phyloP scores from a whole-genome alignment of 2,797 vertebrate genomes.

The Xenops minutus region DNA sequence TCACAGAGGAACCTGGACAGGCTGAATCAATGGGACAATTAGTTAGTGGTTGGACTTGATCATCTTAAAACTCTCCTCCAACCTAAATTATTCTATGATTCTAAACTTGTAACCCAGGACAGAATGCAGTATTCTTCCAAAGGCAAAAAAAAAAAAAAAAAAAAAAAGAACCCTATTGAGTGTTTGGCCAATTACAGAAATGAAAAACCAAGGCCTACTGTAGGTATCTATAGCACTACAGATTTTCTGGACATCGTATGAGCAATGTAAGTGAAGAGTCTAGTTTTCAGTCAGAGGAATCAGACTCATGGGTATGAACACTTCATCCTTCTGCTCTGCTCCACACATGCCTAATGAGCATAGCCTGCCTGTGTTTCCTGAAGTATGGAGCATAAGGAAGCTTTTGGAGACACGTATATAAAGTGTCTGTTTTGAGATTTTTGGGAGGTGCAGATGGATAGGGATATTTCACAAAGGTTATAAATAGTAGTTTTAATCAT shows the following conservation, averaged over 20 bases:
- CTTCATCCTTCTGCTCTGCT: not conserved
- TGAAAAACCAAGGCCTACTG: not conserved
- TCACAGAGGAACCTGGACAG: not conserved
- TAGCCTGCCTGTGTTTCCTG: not conserved
- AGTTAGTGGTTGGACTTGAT: not conserved
- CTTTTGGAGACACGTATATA: not conserved
- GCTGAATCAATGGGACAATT: too few relatives aligned
- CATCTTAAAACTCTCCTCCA: not conserved
- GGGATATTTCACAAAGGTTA: not conserved
- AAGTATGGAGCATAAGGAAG: not conserved
- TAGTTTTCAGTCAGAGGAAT: not conserved
- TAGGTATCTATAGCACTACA: not conserved
- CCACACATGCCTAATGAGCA: fast-evolving
- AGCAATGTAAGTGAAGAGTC: not conserved
- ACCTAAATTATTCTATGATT: not conserved
- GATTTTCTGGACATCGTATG: not conserved
- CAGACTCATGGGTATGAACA: not conserved
- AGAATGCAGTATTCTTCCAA: not conserved
- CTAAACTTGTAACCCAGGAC: not conserved
- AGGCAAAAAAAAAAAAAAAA: not conserved
- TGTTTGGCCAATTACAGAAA: not conserved
- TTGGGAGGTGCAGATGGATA: not conserved
- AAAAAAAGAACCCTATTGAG: not conserved
- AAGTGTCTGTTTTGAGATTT: not conserved
- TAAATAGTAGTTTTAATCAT: not conserved